A percentile compares a stretch with the other conserved stretches of the same genome.
phyloP scores from a whole-genome alignment of 2,113 vertebrate genomes.

The Rhinoderma darwinii region DNA sequence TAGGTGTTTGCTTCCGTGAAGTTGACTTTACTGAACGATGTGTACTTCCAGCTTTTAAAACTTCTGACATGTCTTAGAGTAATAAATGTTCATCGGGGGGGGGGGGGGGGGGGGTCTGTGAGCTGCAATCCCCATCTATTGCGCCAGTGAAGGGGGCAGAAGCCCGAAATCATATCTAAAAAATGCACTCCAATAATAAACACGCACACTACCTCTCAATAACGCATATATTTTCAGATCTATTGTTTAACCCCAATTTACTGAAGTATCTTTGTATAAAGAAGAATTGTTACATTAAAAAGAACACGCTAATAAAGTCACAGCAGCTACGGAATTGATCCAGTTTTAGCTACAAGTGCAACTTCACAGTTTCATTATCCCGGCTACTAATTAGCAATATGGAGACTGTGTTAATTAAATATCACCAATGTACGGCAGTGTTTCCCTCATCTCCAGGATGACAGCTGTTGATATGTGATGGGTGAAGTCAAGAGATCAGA shows the following conservation, averaged over 20 bases:
- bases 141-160: too few relatives aligned
- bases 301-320: neutral
- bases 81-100: too few relatives aligned
- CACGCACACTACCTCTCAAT: neutral
- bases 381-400: neutral
- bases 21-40: neutral
- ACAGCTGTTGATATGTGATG: neutral
- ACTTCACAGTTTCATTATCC: neutral
- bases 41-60: too few relatives aligned
- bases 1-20: too few relatives aligned
- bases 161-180: too few relatives aligned
- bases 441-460: neutral
- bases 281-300: conserved; percentile 9
- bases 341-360: neutral
- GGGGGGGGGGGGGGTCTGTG: too few relatives aligned
- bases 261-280: neutral
- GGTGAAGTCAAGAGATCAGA: neutral
- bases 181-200: neutral
- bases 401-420: conserved; percentile 22
- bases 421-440: neutral
- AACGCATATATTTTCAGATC: neutral
- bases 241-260: neutral
- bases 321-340: neutral
- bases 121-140: too few relatives aligned
- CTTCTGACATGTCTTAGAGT: too few relatives aligned